Evolutionary conservation across 2,113 vertebrate genomes (phyloP).

Genomic region (Dinomys branickii): DNA sequence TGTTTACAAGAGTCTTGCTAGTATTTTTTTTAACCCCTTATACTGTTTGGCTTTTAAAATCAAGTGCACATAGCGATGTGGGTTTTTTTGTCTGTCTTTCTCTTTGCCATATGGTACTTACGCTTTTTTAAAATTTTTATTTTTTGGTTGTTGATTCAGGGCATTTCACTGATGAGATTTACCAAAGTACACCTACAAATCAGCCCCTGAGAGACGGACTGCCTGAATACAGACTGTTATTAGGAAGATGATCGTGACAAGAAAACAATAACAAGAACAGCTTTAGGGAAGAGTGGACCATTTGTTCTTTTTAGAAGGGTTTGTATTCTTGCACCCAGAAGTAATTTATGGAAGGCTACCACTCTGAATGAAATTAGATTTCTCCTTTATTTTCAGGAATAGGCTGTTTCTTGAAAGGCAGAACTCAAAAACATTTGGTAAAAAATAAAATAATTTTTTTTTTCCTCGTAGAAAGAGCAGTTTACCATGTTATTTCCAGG

Average conservation of each 20-base stretch:
- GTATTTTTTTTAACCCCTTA: conserved; percentile 48
- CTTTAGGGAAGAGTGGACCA: conserved; percentile 75
- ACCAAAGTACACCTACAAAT: conserved; percentile 78
- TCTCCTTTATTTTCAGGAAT: conserved; percentile 75
- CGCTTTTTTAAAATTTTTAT: conserved; percentile 71
- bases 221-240: conserved; percentile 75
- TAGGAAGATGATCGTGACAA: conserved; percentile 78
- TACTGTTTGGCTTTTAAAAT: conserved; percentile 55
- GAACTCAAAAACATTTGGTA: conserved; percentile 73
- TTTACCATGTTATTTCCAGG: conserved; percentile 57
- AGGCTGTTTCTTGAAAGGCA: conserved; percentile 70
- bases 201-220: conserved; percentile 66
- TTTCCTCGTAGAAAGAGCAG: conserved; percentile 70
- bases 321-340: conserved; percentile 74
- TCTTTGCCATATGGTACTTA: conserved; percentile 68
- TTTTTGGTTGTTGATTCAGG: conserved; percentile 57
- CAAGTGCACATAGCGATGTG: conserved; percentile 46
- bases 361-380: conserved; percentile 82
- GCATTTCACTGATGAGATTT: conserved; percentile 75
- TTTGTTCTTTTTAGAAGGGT: conserved; percentile 77
- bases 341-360: conserved; percentile 82
- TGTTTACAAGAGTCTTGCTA: conserved; percentile 34
- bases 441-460: conserved; percentile 68
- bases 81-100: conserved; percentile 47
- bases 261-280: conserved; percentile 74